phyloP scores from a whole-genome alignment of 2,888 invertebrate genomes.

The Charanyca ferruginea region DNA sequence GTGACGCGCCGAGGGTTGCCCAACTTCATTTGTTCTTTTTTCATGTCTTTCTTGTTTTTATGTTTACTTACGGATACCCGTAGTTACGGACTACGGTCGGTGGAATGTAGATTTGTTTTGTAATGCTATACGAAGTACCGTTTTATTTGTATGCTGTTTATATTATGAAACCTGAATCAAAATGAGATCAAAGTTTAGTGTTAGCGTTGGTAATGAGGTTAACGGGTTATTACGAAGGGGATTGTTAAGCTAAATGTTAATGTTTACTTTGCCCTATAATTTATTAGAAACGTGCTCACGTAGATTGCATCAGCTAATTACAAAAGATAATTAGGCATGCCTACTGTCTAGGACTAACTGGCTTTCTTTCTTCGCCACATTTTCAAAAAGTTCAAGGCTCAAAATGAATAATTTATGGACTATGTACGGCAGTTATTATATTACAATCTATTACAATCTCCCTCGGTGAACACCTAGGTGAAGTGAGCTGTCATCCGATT shows the following conservation, averaged over 20 bases:
- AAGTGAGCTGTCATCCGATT: too few relatives aligned
- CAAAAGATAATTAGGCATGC: not conserved
- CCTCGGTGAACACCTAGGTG: too few relatives aligned
- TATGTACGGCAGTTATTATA: too few relatives aligned
- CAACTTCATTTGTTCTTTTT: constrained; percentile 70
- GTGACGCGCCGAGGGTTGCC: constrained; percentile 66
- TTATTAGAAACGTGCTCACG: constrained; percentile 16
- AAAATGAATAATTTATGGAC: too few relatives aligned
- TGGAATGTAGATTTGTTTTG: constrained; percentile 49
- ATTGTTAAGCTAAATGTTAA: constrained; percentile 28
- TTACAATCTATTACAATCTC: too few relatives aligned
- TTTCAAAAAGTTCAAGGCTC: too few relatives aligned
- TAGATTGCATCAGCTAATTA: not conserved
- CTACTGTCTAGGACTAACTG: not conserved
- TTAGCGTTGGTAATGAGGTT: constrained; percentile 30
- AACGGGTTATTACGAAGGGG: constrained; percentile 26
- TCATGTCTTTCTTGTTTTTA: constrained; percentile 62
- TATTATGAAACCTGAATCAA: constrained; percentile 23
- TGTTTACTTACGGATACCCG: constrained; percentile 60
- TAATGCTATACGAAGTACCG: constrained; percentile 25
- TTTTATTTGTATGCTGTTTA: constrained; percentile 29
- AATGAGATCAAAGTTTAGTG: constrained; percentile 14
- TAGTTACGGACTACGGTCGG: constrained; percentile 47
- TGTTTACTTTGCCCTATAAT: constrained; percentile 14
- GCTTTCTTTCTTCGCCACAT: not conserved